Evolutionary conservation across 2,888 invertebrate species (phyloP).

Genomic region (Lymantria monacha): DNA sequence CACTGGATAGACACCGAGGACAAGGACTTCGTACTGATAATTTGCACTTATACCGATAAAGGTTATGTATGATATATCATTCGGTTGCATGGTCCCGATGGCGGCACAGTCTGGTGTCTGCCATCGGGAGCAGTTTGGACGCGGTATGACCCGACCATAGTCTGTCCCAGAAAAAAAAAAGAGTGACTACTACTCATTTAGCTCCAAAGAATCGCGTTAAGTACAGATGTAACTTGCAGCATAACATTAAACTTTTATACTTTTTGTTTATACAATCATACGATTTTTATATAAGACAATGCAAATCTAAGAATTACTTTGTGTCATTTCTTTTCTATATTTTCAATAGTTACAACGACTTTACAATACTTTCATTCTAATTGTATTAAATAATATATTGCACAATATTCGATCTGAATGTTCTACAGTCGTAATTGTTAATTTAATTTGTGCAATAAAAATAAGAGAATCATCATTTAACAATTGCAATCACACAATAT

Average conservation of each 20-base stretch:
- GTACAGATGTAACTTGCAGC: conserved; percentile 7
- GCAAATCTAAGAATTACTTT: conserved; percentile 37
- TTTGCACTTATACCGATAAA: too few relatives aligned
- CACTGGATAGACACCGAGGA: too few relatives aligned
- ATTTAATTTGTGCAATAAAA: conserved; percentile 41
- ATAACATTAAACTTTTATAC: conserved; percentile 18
- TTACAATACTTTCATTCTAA: conserved; percentile 47
- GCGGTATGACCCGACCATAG: too few relatives aligned
- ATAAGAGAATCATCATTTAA: conserved; percentile 21
- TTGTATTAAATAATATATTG: conserved; percentile 48
- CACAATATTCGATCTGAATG: conserved; percentile 40
- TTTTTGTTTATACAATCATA: conserved; percentile 33
- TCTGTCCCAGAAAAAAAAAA: too few relatives aligned
- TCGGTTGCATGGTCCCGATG: too few relatives aligned
- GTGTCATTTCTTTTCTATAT: conserved; percentile 40
- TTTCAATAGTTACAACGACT: conserved; percentile 37
- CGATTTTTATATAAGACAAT: conserved; percentile 36
- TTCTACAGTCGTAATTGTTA: conserved; percentile 31
- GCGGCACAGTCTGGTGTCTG: too few relatives aligned
- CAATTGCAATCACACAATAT: conserved; percentile 24
- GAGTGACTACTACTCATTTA: too few relatives aligned
- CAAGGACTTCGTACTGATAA: too few relatives aligned
- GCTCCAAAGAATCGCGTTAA: neutral
- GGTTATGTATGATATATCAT: too few relatives aligned
- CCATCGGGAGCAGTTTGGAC: too few relatives aligned